phyloP scores from a whole-genome alignment of 2,797 vertebrate species.

The Xenentodon cancila region DNA sequence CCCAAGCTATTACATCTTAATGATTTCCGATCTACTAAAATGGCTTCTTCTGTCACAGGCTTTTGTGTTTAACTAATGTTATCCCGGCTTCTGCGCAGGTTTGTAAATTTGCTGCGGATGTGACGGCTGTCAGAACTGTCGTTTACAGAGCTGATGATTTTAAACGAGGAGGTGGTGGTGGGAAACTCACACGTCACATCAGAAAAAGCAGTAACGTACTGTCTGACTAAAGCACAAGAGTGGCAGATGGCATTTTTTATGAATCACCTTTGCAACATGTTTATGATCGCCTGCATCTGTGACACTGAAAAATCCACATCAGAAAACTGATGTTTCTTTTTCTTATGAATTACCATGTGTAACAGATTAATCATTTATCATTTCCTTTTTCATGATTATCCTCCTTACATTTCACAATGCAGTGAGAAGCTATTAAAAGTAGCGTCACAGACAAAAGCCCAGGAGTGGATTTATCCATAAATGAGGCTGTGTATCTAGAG shows the following conservation, averaged over 20 bases:
- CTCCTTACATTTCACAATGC: background rate
- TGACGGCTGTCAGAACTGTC: slow-evolving; percentile 53
- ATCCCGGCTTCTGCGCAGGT: background rate
- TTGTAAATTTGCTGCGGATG: slow-evolving; percentile 18
- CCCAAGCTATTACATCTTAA: background rate
- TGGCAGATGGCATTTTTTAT: slow-evolving; percentile 62
- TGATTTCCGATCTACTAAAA: background rate
- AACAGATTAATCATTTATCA: background rate
- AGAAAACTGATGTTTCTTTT: background rate
- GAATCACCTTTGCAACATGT: slow-evolving; percentile 70
- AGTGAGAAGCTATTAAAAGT: background rate
- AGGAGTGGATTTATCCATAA: background rate
- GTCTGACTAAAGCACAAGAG: slow-evolving; percentile 45
- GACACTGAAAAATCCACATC: slow-evolving; percentile 18
- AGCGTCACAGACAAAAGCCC: background rate
- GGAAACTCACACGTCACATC: slow-evolving; percentile 57
- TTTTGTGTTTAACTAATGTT: slow-evolving; percentile 16
- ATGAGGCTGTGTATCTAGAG: background rate
- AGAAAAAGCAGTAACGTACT: slow-evolving; percentile 58
- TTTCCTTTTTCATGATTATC: slow-evolving; percentile 4
- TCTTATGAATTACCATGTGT: slow-evolving; percentile 13
- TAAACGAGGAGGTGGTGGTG: slow-evolving; percentile 57
- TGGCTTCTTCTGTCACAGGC: background rate
- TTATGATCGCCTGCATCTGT: slow-evolving; percentile 53
- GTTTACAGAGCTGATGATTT: slow-evolving; percentile 42